Evolutionary conservation across 2,113 vertebrate genomes (phyloP).

Genomic region (Vulpes ferrilata): DNA sequence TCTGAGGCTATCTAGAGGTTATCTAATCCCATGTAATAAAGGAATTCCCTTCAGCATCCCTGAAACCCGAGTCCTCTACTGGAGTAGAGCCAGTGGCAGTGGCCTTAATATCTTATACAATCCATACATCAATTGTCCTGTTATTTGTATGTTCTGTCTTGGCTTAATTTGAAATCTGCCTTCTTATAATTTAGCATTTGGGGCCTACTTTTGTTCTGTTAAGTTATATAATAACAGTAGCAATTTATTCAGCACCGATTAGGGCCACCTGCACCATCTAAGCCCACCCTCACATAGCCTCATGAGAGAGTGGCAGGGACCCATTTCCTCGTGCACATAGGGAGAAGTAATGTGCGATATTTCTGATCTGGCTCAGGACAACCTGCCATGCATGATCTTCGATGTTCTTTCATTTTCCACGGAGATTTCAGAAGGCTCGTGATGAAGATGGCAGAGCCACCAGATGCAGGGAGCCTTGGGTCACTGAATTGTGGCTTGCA

Average conservation of each 20-base stretch:
- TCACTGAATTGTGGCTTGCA: not conserved
- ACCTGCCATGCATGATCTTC: not conserved
- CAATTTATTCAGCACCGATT: not conserved
- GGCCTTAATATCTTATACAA: not conserved
- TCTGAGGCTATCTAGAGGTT: not conserved
- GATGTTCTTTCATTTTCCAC: not conserved
- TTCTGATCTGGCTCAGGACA: not conserved
- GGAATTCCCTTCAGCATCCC: not conserved
- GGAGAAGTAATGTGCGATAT: not conserved
- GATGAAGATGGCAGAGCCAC: not conserved
- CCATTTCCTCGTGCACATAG: not conserved
- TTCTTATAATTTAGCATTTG: not conserved
- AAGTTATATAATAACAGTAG: not conserved
- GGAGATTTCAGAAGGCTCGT: not conserved
- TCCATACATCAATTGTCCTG: not conserved
- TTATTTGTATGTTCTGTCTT: not conserved
- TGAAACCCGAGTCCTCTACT: not conserved
- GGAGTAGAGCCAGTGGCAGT: not conserved
- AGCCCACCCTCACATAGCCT: not conserved
- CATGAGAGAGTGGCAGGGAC: not conserved
- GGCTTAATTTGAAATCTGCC: not conserved
- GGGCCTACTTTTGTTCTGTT: not conserved
- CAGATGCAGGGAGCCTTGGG: not conserved
- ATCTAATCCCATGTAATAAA: not conserved
- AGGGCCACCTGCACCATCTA: rapidly evolving